Conservation (phyloP, 2,797 vertebrate genomes). For the Silurus aristotelis region DNA sequence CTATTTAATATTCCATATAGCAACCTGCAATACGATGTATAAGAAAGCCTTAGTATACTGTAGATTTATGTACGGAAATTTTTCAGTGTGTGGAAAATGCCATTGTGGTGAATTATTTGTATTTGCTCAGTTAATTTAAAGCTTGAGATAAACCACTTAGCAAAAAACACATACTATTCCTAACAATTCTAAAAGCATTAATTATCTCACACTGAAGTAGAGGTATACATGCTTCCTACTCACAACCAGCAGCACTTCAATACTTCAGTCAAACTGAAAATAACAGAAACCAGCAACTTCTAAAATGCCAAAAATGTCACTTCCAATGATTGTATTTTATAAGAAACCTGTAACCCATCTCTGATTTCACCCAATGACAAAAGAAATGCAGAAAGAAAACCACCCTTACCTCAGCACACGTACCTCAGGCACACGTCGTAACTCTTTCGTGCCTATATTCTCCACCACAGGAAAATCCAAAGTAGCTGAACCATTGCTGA, state of each 20-base stretch:
- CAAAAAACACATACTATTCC: not conserved
- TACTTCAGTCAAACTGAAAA: conserved; percentile 2
- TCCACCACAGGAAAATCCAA: conserved; percentile 84
- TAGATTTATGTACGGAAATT: not conserved
- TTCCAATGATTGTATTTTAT: not conserved
- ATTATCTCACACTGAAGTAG: not conserved
- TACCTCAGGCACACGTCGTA: conserved; percentile 72
- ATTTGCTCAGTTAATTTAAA: not conserved
- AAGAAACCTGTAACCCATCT: not conserved
- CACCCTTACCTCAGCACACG: conserved; percentile 76
- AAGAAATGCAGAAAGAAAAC: not conserved
- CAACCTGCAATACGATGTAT: not conserved
- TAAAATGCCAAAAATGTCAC: not conserved
- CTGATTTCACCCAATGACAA: not conserved
- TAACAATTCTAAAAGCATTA: not conserved
- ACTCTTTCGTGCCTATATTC: conserved; percentile 69
- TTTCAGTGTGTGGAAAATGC: not conserved
- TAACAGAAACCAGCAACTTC: not conserved
- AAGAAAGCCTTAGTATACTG: not conserved
- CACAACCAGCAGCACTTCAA: conserved; percentile 40
- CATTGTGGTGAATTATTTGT: not conserved
- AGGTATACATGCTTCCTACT: not conserved
- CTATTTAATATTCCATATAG: not conserved
- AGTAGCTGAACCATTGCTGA: conserved; percentile 89
- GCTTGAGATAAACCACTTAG: too few species aligned